These are phyloP conservation scores for Stegodyphus dumicola DNA, from an alignment of 1,140 invertebrate genomes.

Conservation along the genomic window DNA sequence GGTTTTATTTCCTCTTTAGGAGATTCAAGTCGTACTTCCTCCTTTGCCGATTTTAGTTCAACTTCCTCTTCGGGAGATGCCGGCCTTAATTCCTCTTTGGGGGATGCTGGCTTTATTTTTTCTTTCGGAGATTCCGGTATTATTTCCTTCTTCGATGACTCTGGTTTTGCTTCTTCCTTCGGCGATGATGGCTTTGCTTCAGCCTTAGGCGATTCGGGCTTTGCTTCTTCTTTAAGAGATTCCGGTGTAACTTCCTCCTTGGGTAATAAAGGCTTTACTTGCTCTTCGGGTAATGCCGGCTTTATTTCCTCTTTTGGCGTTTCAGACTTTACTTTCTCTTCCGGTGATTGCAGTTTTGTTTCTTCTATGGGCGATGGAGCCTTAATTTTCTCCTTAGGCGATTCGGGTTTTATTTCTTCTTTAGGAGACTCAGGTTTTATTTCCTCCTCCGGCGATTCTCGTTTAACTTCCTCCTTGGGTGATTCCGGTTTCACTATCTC, in stretches of 20 bases:
- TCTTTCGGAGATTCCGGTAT: background rate
- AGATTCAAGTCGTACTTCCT: background rate
- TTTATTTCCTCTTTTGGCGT: background rate
- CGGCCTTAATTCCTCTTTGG: background rate
- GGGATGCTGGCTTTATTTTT: background rate
- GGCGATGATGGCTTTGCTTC: background rate
- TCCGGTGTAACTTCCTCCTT: background rate
- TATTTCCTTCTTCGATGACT: background rate
- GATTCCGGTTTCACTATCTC: background rate
- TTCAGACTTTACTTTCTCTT: background rate
- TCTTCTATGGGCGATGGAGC: background rate
- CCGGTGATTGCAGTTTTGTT: no score
- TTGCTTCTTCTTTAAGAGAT: background rate
- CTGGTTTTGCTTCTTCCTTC: background rate
- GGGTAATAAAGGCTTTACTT: background rate
- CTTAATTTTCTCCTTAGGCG: background rate
- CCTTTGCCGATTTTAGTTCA: background rate
- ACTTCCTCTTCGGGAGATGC: background rate
- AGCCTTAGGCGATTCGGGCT: background rate
- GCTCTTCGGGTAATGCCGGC: background rate
- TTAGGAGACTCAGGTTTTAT: conserved; percentile 66
- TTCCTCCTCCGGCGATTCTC: conserved; percentile 73
- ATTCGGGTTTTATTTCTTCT: background rate
- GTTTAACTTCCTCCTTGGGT: background rate
- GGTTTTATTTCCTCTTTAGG: no score